These are phyloP conservation scores for Stomatorhinus ivindoensis DNA, from an alignment of 2,113 vertebrate species.

Conservation along the genomic window DNA sequence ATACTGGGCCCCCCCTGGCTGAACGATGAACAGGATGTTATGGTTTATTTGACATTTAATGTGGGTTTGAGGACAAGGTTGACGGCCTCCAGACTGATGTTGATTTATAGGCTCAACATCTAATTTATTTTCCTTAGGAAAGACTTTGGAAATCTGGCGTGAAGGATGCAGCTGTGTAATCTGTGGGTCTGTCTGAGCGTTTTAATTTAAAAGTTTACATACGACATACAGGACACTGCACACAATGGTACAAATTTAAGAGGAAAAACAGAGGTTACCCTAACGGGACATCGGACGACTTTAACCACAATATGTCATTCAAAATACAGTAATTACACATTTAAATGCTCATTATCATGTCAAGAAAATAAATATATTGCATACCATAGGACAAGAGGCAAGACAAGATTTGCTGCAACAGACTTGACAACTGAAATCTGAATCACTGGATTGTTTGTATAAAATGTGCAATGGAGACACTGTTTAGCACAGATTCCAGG, in stretches of 20 bases:
- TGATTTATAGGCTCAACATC: constrained; percentile 55
- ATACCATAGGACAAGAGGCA: background rate
- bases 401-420: background rate
- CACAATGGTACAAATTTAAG: background rate
- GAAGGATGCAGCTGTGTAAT: constrained; percentile 37
- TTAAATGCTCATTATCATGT: background rate
- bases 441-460: background rate
- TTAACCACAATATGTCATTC: background rate
- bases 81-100: constrained; percentile 48
- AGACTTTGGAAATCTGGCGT: constrained; percentile 33
- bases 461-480: background rate
- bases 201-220: constrained; percentile 16
- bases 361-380: background rate
- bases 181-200: constrained; percentile 15
- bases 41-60: constrained; percentile 59
- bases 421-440: background rate
- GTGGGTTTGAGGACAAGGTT: constrained; percentile 57
- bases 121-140: constrained; percentile 32
- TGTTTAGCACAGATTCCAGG: background rate
- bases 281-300: background rate
- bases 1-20: constrained; percentile 41
- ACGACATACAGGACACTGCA: background rate
- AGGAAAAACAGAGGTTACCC: background rate
- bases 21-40: constrained; percentile 60
- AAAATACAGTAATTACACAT: background rate